Conservation (phyloP, 2,888 invertebrate genomes). For the Andrena trimmerana region DNA sequence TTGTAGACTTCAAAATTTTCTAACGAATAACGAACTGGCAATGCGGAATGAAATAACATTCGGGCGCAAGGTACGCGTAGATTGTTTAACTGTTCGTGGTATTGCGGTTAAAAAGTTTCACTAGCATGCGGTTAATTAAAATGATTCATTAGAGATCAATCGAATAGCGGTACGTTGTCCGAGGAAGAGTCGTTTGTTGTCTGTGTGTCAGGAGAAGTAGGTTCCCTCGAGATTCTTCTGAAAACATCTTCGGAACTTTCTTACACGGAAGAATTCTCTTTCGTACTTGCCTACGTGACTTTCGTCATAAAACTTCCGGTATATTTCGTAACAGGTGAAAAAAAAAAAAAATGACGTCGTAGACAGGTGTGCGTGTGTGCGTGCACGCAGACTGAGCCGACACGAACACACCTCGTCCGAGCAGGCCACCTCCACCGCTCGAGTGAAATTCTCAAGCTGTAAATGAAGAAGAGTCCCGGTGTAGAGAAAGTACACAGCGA, state of each 20-base stretch:
- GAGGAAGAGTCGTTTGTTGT: background rate
- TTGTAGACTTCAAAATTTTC: background rate
- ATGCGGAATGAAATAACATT: too few relatives aligned
- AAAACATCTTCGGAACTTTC: constrained; percentile 44
- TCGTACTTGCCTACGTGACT: constrained; percentile 52
- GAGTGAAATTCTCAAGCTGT: constrained; percentile 68
- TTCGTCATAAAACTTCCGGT: constrained; percentile 50
- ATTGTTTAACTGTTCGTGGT: too few relatives aligned
- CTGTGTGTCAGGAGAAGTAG: constrained; percentile 3
- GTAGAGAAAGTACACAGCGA: constrained; percentile 69
- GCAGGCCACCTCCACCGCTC: constrained; percentile 13
- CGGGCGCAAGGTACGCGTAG: too few relatives aligned
- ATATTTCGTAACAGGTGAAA: constrained; percentile 75
- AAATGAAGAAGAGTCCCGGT: constrained; percentile 52
- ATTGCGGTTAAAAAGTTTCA: too few relatives aligned
- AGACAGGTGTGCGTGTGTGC: constrained; percentile 3
- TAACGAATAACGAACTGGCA: too few relatives aligned
- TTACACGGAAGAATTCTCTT: constrained; percentile 49
- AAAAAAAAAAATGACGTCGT: constrained; percentile 70
- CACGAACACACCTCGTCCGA: constrained; percentile 16
- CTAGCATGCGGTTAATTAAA: too few relatives aligned
- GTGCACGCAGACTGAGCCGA: constrained; percentile 2
- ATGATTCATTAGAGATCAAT: background rate
- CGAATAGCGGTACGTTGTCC: background rate
- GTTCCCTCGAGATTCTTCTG: constrained; percentile 14